Evolutionary conservation across 2,113 vertebrate species (phyloP).

Genomic region (Pygoscelis adeliae): DNA sequence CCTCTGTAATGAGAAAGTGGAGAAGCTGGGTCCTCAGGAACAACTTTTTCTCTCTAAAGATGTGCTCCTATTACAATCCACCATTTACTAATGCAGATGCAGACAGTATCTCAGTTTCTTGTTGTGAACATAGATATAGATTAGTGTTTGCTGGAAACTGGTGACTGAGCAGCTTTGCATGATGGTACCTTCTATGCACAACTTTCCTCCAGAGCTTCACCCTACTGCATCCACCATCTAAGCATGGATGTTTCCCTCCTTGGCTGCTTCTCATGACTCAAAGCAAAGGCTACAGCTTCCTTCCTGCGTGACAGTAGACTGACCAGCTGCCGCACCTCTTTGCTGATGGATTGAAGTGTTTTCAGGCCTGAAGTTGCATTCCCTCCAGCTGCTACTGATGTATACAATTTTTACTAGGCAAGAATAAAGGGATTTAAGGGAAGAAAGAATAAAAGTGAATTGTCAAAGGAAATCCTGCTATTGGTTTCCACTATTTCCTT

Average conservation of each 20-base stretch:
- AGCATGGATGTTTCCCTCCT: background rate
- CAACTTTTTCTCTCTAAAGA: background rate
- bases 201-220: background rate
- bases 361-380: background rate
- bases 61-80: background rate
- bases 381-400: background rate
- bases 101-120: background rate
- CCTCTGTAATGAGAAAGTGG: background rate
- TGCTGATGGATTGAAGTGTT: conserved; percentile 41
- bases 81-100: background rate
- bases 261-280: background rate
- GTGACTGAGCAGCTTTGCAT: background rate
- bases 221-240: background rate
- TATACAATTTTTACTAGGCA: conserved; percentile 47
- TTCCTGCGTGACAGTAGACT: background rate
- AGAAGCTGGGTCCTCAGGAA: background rate
- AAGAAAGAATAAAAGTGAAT: conserved; percentile 64
- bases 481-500: conserved; percentile 45
- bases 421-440: conserved; percentile 41
- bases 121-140: background rate
- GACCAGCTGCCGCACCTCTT: background rate
- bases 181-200: background rate
- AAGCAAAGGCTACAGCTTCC: background rate
- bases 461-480: conserved; percentile 59
- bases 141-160: background rate